A percentile compares a stretch with the other conserved stretches of the same genome.
phyloP scores from a whole-genome alignment of 2,113 vertebrate genomes.

The Leucosticte australis region DNA sequence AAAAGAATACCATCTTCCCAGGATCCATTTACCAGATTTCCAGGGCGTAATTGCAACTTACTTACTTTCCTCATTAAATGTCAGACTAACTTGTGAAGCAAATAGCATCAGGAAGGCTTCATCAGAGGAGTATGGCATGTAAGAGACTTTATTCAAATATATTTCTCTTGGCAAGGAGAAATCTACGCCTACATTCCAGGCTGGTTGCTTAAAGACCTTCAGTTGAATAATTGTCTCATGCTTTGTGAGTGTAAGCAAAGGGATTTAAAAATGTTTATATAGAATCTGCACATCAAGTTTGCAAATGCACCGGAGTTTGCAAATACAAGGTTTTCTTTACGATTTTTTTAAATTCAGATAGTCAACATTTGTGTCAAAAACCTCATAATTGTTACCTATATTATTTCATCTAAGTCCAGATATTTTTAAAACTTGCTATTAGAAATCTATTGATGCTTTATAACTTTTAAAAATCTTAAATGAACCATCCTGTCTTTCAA shows the following conservation, averaged over 20 bases:
- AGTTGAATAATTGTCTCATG: not conserved
- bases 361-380: not conserved
- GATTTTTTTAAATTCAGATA: not conserved
- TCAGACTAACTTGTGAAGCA: not conserved
- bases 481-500: not conserved
- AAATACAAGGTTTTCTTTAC: not conserved
- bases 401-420: not conserved
- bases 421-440: not conserved
- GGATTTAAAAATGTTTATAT: not conserved
- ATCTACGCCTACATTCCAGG: not conserved
- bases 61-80: not conserved
- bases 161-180: not conserved
- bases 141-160: not conserved
- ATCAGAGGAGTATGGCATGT: not conserved
- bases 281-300: not conserved
- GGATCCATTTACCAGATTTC: not conserved
- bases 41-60: not conserved
- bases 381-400: not conserved
- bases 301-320: not conserved
- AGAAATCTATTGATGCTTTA: not conserved
- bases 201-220: not conserved
- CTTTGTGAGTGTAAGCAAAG: not conserved
- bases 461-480: not conserved
- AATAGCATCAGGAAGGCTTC: not conserved
- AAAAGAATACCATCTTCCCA: not conserved